Evolutionary conservation across 2,888 invertebrate species (phyloP).

Genomic region (Rhamnusium bicolor): DNA sequence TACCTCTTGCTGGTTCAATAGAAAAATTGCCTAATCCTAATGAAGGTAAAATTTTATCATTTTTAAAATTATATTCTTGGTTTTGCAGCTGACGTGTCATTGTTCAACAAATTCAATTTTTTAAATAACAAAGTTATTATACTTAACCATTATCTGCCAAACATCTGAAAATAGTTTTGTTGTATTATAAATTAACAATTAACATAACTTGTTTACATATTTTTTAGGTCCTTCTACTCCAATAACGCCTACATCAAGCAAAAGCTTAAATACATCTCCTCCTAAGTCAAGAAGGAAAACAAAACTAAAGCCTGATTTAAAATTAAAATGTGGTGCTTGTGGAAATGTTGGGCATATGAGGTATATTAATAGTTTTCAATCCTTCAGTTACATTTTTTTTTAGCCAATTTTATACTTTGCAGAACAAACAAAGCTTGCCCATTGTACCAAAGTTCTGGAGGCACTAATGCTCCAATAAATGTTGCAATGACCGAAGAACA

Average conservation of each 20-base stretch:
- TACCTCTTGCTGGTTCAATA: conserved; percentile 36
- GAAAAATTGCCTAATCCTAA: conserved; percentile 57
- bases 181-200: too few relatives aligned
- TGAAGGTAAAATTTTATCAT: conserved; percentile 40
- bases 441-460: conserved; percentile 84
- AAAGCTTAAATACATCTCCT: conserved; percentile 73
- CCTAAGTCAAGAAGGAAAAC: conserved; percentile 82
- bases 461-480: conserved; percentile 72
- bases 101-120: too few relatives aligned
- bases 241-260: conserved; percentile 59
- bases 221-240: conserved; percentile 42
- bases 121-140: too few relatives aligned
- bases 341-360: conserved; percentile 87
- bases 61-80: not conserved
- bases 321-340: conserved; percentile 97
- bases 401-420: conserved; percentile 31
- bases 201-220: too few relatives aligned
- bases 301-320: conserved; percentile 90
- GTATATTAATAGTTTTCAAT: conserved; percentile 52
- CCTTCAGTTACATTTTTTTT: not conserved
- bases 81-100: too few relatives aligned
- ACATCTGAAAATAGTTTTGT: not conserved
- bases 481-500: conserved; percentile 87
- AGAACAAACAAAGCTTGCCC: conserved; percentile 98
- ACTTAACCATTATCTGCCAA: too few relatives aligned